These are phyloP conservation scores for Aramus guarauna DNA, from an alignment of 2,113 vertebrate genomes.

Conservation along the genomic window DNA sequence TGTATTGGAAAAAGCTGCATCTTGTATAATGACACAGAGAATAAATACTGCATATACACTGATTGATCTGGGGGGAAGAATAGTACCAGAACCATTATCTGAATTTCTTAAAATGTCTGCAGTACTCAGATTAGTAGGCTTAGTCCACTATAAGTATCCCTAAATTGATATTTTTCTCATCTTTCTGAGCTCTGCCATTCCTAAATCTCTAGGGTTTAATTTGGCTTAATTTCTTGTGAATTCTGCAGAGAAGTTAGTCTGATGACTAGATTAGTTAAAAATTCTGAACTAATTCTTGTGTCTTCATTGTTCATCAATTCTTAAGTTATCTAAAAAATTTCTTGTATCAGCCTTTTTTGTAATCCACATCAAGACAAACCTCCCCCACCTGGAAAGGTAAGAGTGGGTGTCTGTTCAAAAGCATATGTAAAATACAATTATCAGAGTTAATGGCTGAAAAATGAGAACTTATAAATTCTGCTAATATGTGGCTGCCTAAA, in stretches of 20 bases:
- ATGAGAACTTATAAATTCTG: background rate
- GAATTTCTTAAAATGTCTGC: background rate
- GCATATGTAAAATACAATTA: background rate
- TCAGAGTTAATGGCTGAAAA: background rate
- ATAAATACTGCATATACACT: background rate
- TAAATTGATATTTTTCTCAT: background rate
- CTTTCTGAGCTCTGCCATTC: background rate
- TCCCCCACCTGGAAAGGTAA: background rate
- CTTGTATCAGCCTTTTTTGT: background rate
- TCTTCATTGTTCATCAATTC: background rate
- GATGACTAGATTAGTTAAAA: background rate
- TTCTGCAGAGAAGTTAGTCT: background rate
- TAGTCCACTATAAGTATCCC: background rate
- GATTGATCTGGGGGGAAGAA: background rate
- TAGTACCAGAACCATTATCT: background rate
- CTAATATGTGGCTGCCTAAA: background rate
- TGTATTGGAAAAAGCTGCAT: background rate
- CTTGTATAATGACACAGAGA: background rate
- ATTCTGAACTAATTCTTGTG: background rate
- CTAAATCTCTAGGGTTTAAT: background rate
- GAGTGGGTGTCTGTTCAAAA: constrained; percentile 5
- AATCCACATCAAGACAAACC: background rate
- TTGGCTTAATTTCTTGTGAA: background rate
- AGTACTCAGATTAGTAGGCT: background rate
- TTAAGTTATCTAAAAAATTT: background rate